A percentile compares a stretch with the other conserved stretches of the same genome.
Conservation (phyloP, 2,888 invertebrate species). For the Lasioglossum morio region DNA sequence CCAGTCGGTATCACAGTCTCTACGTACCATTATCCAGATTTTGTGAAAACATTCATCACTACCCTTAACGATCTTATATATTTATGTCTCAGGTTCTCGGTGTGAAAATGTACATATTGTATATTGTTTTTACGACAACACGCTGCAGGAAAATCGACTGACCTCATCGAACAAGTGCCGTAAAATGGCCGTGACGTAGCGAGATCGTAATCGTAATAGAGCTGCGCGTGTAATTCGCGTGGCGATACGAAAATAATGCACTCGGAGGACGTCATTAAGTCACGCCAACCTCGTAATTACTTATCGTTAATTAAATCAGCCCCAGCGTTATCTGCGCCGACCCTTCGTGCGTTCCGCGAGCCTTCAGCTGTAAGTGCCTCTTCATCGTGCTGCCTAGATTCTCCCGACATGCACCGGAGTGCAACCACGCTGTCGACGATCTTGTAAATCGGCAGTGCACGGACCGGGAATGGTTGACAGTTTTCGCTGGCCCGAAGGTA, state of each 20-base stretch:
- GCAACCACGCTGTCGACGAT: slow-evolving; percentile 2
- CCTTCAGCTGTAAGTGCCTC: slow-evolving; percentile 35
- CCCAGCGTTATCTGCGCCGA: slow-evolving; percentile 42
- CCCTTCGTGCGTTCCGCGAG: slow-evolving; percentile 30
- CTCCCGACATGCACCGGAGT: slow-evolving; percentile 13
- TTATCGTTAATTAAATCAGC: slow-evolving; percentile 74
- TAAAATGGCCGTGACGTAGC: slow-evolving; percentile 14
- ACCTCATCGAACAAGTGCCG: slow-evolving; percentile 1
- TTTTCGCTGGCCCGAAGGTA: neutral
- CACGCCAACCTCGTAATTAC: slow-evolving; percentile 62
- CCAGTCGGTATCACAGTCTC: neutral
- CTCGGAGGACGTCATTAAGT: slow-evolving; percentile 35
- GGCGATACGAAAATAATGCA: slow-evolving; percentile 47
- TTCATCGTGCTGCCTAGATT: slow-evolving; percentile 20
- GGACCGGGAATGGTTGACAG: neutral
- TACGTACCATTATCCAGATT: neutral
- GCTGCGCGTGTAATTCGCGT: slow-evolving; percentile 47
- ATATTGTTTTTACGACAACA: too few species aligned
- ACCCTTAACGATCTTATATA: too few species aligned
- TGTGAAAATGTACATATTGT: too few species aligned
- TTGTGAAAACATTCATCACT: too few species aligned
- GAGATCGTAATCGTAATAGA: slow-evolving; percentile 49
- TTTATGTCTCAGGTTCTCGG: too few species aligned
- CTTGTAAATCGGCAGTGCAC: neutral
- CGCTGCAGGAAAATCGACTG: too few species aligned